Evolutionary conservation across 2,888 invertebrate species (phyloP).

Genomic region (Caenorhabditis sulstoni): DNA sequence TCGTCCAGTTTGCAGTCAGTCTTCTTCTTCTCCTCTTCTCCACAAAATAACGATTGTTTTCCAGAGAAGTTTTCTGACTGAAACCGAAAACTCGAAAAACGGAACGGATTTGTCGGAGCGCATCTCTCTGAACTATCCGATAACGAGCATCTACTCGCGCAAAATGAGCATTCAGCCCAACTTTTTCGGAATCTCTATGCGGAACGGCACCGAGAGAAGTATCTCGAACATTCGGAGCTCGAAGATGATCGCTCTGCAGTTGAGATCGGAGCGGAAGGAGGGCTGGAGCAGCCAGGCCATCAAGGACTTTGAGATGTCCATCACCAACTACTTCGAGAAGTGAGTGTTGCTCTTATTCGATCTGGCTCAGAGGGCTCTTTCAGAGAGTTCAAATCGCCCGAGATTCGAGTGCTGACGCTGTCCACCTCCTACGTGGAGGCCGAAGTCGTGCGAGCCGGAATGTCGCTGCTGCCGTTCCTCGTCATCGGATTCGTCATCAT

Average conservation of each 20-base stretch:
- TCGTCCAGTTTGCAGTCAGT: conserved; percentile 74
- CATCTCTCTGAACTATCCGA: conserved; percentile 73
- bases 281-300: conserved; percentile 74
- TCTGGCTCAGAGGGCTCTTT: conserved; percentile 12
- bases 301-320: conserved; percentile 73
- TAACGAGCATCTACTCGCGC: conserved; percentile 72
- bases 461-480: conserved; percentile 73
- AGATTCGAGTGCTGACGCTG: conserved; percentile 72
- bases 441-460: conserved; percentile 75
- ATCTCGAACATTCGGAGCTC: conserved; percentile 67
- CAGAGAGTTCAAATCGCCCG: conserved; percentile 71
- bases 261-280: conserved; percentile 74
- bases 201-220: conserved; percentile 31
- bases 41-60: background rate
- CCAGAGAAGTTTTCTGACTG: conserved; percentile 54
- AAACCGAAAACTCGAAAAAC: conserved; percentile 39
- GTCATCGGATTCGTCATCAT: conserved; percentile 76
- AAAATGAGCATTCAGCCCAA: conserved; percentile 75
- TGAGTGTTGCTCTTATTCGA: conserved; percentile 7
- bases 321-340: conserved; percentile 76
- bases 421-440: conserved; percentile 76
- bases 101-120: conserved; percentile 55
- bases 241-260: conserved; percentile 71
- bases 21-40: background rate
- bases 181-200: conserved; percentile 76